phyloP scores from a whole-genome alignment of 2,888 invertebrate genomes.

The Tenthredo distinguenda region DNA sequence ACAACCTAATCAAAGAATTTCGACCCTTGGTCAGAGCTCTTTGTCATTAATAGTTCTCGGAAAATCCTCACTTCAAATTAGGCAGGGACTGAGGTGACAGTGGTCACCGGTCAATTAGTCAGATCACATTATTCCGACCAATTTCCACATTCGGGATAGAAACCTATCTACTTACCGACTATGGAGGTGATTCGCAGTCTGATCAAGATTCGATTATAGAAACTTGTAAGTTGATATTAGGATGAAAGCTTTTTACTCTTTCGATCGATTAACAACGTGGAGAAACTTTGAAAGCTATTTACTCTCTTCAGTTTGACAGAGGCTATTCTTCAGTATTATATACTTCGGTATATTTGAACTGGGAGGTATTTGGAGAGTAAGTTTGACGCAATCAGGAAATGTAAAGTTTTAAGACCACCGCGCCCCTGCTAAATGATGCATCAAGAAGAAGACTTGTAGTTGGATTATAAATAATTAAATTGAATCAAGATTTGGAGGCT shows the following conservation, averaged over 20 bases:
- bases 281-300: neutral
- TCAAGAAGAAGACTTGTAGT: constrained; percentile 22
- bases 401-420: constrained; percentile 25
- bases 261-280: neutral
- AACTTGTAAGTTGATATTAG: neutral
- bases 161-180: neutral
- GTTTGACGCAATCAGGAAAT: constrained; percentile 31
- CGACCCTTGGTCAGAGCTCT: neutral
- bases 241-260: neutral
- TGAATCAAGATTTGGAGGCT: constrained; percentile 15
- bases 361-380: constrained; percentile 6
- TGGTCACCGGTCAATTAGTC: neutral
- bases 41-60: neutral
- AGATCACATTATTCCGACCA: neutral
- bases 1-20: constrained; percentile 27
- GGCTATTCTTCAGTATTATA: neutral
- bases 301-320: neutral
- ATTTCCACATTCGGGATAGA: neutral
- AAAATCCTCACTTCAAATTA: neutral
- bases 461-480: constrained; percentile 41
- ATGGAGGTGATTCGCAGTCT: neutral
- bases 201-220: neutral
- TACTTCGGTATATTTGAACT: neutral
- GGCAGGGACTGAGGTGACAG: neutral
- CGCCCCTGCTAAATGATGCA: constrained; percentile 18